Conservation (phyloP, 2,113 vertebrate species). For the Tichodroma muraria region DNA sequence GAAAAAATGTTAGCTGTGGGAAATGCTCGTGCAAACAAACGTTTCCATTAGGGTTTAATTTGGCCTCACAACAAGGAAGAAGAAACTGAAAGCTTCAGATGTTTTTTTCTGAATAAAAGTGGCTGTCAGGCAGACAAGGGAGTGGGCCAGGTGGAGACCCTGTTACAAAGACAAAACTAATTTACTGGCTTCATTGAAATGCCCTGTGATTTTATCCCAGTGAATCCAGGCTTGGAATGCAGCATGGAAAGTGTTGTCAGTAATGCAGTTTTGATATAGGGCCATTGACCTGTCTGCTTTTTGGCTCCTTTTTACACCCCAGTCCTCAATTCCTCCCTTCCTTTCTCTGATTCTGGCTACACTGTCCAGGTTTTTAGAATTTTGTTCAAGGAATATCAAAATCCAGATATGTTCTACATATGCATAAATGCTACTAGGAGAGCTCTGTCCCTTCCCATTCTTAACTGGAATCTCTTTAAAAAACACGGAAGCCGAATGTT, state of each 20-base stretch:
- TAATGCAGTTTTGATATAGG: not conserved
- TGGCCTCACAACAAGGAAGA: not conserved
- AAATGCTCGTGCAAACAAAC: not conserved
- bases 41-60: not conserved
- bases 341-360: not conserved
- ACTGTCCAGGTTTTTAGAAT: not conserved
- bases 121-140: not conserved
- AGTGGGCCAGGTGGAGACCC: not conserved
- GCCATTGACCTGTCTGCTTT: fast-evolving
- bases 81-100: constrained; percentile 2
- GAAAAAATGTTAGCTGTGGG: not conserved
- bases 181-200: not conserved
- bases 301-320: not conserved
- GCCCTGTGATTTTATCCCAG: not conserved
- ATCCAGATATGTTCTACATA: not conserved
- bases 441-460: not conserved
- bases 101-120: not conserved
- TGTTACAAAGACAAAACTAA: not conserved
- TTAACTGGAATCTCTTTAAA: not conserved
- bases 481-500: not conserved
- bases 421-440: not conserved
- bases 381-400: not conserved
- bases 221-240: not conserved
- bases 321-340: not conserved
- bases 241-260: not conserved